Evolutionary conservation across 1,140 invertebrate genomes (phyloP).

Genomic region (Leptinotarsa undecemlineata): DNA sequence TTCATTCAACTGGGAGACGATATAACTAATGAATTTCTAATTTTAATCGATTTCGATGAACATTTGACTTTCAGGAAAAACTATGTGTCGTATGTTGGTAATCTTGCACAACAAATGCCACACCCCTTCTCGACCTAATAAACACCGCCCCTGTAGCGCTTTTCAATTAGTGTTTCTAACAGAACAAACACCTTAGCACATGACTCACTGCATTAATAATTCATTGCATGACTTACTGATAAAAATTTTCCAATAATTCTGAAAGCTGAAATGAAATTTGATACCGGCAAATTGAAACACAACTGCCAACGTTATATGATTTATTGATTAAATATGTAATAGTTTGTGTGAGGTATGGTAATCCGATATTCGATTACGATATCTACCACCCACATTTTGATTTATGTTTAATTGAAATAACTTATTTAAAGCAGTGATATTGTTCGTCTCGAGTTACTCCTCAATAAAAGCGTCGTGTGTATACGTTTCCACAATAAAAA

Average conservation of each 20-base stretch:
- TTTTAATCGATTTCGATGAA: too few relatives aligned
- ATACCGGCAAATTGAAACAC: not conserved
- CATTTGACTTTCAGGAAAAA: too few relatives aligned
- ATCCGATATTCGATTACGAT: constrained; percentile 2
- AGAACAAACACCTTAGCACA: too few relatives aligned
- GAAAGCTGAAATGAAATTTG: constrained; percentile 5
- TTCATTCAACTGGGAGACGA: too few relatives aligned
- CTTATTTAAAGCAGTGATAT: constrained; percentile 3
- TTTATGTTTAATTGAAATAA: constrained; percentile 9
- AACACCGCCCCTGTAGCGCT: too few relatives aligned
- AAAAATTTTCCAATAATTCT: constrained; percentile 1
- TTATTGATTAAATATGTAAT: constrained; percentile 6
- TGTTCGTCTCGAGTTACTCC: not conserved
- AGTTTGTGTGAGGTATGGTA: not conserved
- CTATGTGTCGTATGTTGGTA: too few relatives aligned
- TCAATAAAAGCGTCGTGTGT: not conserved
- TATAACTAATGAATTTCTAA: too few relatives aligned
- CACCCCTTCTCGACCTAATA: too few relatives aligned
- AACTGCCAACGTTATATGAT: not conserved
- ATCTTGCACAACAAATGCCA: too few relatives aligned
- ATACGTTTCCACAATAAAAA: not conserved
- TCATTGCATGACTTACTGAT: not conserved
- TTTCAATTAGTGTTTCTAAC: too few relatives aligned
- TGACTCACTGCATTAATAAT: too few relatives aligned
- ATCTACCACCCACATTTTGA: not conserved